Conservation (phyloP, 1,140 invertebrate species). For the Panagrolaimus sp. region DNA sequence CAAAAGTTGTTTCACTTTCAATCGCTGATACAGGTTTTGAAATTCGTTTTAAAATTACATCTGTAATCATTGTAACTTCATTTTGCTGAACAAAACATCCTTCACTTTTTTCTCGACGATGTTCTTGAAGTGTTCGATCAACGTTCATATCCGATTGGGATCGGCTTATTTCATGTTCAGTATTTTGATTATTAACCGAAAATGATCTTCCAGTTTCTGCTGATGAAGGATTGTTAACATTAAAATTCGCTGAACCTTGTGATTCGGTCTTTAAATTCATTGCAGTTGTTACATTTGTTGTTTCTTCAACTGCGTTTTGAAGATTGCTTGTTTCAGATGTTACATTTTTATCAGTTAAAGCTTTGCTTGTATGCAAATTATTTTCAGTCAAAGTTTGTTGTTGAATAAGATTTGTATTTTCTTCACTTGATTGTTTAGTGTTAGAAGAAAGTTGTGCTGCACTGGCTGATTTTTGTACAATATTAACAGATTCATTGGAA, state of each 20-base stretch:
- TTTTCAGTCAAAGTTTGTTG: neutral
- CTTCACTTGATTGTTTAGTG: neutral
- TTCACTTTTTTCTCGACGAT: neutral
- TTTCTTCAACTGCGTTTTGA: neutral
- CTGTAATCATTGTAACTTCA: constrained; percentile 1
- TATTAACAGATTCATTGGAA: neutral
- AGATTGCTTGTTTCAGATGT: neutral
- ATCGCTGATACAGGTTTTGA: constrained; percentile 3
- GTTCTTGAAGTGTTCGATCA: neutral
- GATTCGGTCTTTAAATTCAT: neutral
- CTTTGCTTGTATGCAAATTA: neutral
- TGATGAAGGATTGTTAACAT: too few relatives aligned
- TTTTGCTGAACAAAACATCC: neutral
- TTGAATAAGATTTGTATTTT: neutral
- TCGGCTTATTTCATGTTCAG: neutral
- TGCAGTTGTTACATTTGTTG: neutral
- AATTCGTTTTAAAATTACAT: constrained; percentile 13
- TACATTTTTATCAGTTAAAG: neutral
- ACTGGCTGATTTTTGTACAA: neutral
- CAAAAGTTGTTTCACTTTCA: constrained; percentile 6
- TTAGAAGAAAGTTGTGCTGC: neutral
- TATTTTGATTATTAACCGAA: too few relatives aligned
- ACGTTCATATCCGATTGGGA: neutral
- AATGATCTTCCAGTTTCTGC: too few relatives aligned
- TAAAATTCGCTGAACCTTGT: neutral